Base-by-base conservation (phyloP, 2,113 vertebrate genomes). In the Ptilorrhoa leucosticta region DNA sequence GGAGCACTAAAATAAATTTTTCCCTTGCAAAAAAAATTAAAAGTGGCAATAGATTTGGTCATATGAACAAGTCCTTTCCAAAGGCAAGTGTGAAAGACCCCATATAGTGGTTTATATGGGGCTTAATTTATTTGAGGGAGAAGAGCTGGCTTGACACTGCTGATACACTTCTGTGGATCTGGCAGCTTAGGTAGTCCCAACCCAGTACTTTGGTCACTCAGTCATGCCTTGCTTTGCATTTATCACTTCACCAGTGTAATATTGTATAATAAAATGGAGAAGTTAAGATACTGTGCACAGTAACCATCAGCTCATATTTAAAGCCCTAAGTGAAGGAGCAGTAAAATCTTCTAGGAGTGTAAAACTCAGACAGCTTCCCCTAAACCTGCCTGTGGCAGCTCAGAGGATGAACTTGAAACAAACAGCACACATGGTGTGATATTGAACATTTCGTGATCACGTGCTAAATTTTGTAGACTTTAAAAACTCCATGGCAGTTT, bases 321-420 rank as follows among this genome's bases (percentile, higher is more conserved):
- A 93, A 92, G 47, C 39, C 72, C 68, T 26, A 37, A 90, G 54
- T 80, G 70, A 95, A 85, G 6, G 57, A 94, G 53, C 73, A 88
- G 50, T 90, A 90, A 93, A 87, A 66, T 48, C 77, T 91, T 70
- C 26, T 31, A 31, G 58, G 87, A 63, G 66, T 37, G 64, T 94
- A 88, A 95, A 97, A 94, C 24, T 26, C 35, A 21, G 66, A 61
- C 45, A 65, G 63, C 45, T 96, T 87, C 86, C 33, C 40, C 63
- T 90, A 85, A 94, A 87, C 56, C 91, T 54, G 48, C 53, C 77
- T 79, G 64, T 53, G 45, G 65, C 5, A 22, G 72, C 61, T 94
- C 78, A 80, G 30, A 77, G 35, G 30, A 17, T 76, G 54, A 79
- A 77, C 63, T 76, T 58, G 84, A 88, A 91, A 65, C 31, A 83